Conservation (phyloP, 2,113 vertebrate species). For the Macaca fascicularis region T2T-MFA8v1.1 NC_088394.1:50685501-50686000, state of each 20-base stretch:
- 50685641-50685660: background rate
- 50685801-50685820: background rate
- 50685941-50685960: background rate
- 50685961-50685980: background rate
- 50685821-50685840: background rate
- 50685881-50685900: background rate
- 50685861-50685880: background rate
- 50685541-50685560: background rate
- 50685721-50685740: background rate
- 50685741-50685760: background rate
- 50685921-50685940: background rate
- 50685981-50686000: background rate
- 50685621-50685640: background rate
- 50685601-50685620: no score
- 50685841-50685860: background rate
- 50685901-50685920: background rate
- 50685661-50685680: background rate
- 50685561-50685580: no score
- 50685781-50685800: no score
- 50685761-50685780: background rate
- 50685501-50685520: background rate
- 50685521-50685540: background rate
- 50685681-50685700: background rate
- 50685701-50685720: background rate
- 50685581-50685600: background rate